Conservation (phyloP, 2,888 invertebrate genomes). For the Selenia dentaria region DNA sequence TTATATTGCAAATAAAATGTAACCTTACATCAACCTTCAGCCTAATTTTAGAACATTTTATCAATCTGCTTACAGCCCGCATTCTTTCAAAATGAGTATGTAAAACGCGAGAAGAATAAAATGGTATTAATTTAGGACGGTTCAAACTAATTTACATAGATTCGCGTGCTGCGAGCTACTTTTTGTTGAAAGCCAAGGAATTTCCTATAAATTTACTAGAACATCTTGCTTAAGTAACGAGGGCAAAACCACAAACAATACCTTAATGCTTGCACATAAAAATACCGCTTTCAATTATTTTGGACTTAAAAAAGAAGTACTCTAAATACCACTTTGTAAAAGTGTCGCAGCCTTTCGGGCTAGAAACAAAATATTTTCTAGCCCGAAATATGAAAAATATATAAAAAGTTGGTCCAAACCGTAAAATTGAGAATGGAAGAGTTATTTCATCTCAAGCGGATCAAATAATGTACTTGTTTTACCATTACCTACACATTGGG, state of each 20-base stretch:
- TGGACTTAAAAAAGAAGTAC: too few species aligned
- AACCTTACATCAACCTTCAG: constrained; percentile 1
- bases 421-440: too few species aligned
- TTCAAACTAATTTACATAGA: constrained; percentile 12
- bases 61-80: constrained; percentile 4
- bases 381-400: too few species aligned
- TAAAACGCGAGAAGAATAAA: constrained; percentile 12
- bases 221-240: constrained; percentile 3
- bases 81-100: constrained; percentile 10
- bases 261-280: background rate
- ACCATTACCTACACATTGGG: too few species aligned
- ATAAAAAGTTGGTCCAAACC: too few species aligned
- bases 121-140: constrained; percentile 1
- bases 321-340: too few species aligned
- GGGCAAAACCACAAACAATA: background rate
- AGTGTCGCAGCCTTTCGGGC: too few species aligned
- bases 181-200: constrained; percentile 4
- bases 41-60: constrained; percentile 5
- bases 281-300: background rate
- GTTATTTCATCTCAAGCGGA: too few species aligned
- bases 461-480: too few species aligned
- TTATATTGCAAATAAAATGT: background rate
- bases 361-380: too few species aligned
- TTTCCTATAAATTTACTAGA: too few species aligned
- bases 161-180: constrained; percentile 4